These are phyloP conservation scores for Ptychochromis oligacanthus DNA, from an alignment of 2,113 vertebrate species.

Conservation along the genomic window DNA sequence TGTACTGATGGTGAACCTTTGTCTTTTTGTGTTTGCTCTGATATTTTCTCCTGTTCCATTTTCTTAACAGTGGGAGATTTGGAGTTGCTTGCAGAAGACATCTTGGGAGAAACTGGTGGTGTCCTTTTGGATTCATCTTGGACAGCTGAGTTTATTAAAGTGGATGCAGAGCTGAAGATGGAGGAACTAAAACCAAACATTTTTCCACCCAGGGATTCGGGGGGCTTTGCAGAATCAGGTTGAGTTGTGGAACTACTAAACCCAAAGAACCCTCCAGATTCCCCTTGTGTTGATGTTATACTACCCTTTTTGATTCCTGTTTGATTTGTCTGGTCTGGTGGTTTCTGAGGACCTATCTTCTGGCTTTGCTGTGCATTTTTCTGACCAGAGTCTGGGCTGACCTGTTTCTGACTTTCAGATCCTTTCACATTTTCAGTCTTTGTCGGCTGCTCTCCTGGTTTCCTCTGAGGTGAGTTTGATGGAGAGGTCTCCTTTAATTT, in stretches of 20 bases:
- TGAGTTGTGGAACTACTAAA: conserved; percentile 73
- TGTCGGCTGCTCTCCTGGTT: conserved; percentile 48
- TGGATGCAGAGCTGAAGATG: conserved; percentile 81
- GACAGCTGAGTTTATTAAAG: conserved; percentile 75
- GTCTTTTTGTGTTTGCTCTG: conserved; percentile 70
- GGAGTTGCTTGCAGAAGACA: conserved; percentile 41
- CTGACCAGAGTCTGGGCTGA: conserved; percentile 21
- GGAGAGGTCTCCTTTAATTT: conserved; percentile 44
- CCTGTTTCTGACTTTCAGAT: conserved; percentile 38
- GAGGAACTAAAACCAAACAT: conserved; percentile 79
- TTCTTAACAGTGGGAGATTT: conserved; percentile 57
- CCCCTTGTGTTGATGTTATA: conserved; percentile 54
- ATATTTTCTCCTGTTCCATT: conserved; percentile 58
- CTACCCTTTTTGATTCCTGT: conserved; percentile 63
- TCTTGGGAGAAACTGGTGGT: conserved; percentile 71
- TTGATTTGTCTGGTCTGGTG: conserved; percentile 52
- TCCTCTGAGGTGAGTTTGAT: conserved; percentile 54
- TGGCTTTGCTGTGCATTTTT: conserved; percentile 53
- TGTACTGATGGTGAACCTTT: conserved; percentile 60
- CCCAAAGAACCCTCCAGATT: conserved; percentile 75
- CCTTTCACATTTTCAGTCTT: conserved; percentile 72
- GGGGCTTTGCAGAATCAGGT: conserved; percentile 78
- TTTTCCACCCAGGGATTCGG: conserved; percentile 76
- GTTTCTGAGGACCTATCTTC: conserved; percentile 26
- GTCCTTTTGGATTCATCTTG: conserved; percentile 73